Evolutionary conservation across 2,113 vertebrate species (phyloP).

Genomic region (Xenus cinereus): DNA sequence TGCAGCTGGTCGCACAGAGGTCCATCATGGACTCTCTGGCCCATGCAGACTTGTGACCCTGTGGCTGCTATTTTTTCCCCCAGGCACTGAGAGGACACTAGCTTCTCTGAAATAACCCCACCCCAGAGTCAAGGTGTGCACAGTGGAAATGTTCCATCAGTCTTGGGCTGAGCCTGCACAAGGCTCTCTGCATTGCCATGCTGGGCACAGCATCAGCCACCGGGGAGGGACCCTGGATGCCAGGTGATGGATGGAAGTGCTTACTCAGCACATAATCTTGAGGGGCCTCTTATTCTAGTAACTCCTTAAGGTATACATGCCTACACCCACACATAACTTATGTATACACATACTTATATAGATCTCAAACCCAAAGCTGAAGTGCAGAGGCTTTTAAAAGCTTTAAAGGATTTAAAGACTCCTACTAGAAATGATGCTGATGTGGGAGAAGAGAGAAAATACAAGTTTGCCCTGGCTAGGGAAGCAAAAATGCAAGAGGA

Average conservation of each 20-base stretch:
- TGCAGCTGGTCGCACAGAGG: background rate
- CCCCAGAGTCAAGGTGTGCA: background rate
- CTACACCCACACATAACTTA: background rate
- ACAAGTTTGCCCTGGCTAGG: background rate
- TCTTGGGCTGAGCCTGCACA: background rate
- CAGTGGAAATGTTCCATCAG: background rate
- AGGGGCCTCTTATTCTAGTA: background rate
- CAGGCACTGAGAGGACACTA: background rate
- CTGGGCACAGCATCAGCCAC: background rate
- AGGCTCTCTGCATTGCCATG: fast-evolving
- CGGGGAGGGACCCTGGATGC: background rate
- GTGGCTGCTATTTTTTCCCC: background rate
- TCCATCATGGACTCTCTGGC: background rate
- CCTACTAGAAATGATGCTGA: background rate
- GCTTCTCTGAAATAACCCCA: background rate
- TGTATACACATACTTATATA: fast-evolving
- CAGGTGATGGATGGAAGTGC: background rate
- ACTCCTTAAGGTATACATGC: background rate
- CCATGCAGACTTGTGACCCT: background rate
- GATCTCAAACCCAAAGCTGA: background rate
- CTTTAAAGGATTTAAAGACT: background rate
- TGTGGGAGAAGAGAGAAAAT: background rate
- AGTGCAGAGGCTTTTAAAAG: background rate
- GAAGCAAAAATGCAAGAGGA: background rate
- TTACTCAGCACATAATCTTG: background rate